These are phyloP conservation scores for Syngnathus floridae DNA, from an alignment of 2,113 vertebrate genomes.

Conservation along the genomic window DNA sequence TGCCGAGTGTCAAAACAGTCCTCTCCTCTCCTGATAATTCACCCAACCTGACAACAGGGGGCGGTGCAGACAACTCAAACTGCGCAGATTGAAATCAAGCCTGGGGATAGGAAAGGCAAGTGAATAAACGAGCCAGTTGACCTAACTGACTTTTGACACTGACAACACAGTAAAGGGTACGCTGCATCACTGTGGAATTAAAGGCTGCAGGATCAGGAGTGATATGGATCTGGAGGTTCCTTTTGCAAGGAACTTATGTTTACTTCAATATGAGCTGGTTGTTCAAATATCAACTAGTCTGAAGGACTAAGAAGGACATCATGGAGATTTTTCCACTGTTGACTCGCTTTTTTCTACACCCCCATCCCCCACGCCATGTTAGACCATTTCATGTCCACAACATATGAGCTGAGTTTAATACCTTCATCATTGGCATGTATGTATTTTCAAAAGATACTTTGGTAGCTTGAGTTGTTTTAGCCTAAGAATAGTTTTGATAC, in stretches of 20 bases:
- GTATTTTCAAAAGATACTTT: slow-evolving; percentile 28
- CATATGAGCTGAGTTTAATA: slow-evolving; percentile 12
- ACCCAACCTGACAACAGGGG: slow-evolving; percentile 73
- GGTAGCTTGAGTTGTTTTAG: slow-evolving; percentile 30
- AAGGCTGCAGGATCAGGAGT: slow-evolving; percentile 44
- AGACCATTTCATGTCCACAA: slow-evolving; percentile 21
- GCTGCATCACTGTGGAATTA: slow-evolving; percentile 75
- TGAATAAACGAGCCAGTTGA: slow-evolving; percentile 65
- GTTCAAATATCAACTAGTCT: slow-evolving; percentile 69
- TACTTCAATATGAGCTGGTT: slow-evolving; percentile 50
- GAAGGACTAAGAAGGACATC: slow-evolving; percentile 73
- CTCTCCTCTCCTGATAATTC: slow-evolving; percentile 67
- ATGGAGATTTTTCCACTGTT: slow-evolving; percentile 47
- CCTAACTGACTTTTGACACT: slow-evolving; percentile 51
- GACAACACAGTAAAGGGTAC: slow-evolving; percentile 71
- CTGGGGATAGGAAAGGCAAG: slow-evolving; percentile 70
- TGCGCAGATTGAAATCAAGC: slow-evolving; percentile 74
- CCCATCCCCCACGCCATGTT: slow-evolving; percentile 15
- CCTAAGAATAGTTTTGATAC: slow-evolving; percentile 15
- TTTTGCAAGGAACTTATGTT: slow-evolving; percentile 29
- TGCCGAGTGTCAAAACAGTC: slow-evolving; percentile 61
- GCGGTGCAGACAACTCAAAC: slow-evolving; percentile 74
- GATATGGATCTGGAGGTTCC: slow-evolving; percentile 31
- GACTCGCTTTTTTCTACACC: slow-evolving; percentile 32
- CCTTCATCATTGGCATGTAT: slow-evolving; percentile 30